Evolutionary conservation across 2,113 vertebrate genomes (phyloP), one percentile per base, ranked within the genome.

Genomic region (Amia ocellicauda): DNA sequence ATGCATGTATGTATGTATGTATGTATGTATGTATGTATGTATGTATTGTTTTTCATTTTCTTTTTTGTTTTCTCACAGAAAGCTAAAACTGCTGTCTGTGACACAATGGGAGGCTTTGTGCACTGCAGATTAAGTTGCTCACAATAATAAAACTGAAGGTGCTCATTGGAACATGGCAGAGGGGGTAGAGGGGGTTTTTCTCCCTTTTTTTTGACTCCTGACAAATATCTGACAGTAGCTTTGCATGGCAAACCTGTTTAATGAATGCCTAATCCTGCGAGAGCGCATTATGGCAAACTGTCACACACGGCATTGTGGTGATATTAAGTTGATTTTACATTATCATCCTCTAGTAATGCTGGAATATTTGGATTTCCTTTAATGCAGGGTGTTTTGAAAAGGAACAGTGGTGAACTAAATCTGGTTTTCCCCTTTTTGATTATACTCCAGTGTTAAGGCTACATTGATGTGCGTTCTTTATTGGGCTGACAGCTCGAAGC

Each of bases 311-410:
- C 79, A 87, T 85, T 89, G 83, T 87, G 79, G 73, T 78, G 85
- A 88, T 82, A 85, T 89, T 89, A 89, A 85, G 84, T 86, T 84
- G 85, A 85, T 86, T 89, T 89, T 89, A 87, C 86, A 90, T 88
- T 85, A 87, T 88, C 85, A 89, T 88, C 86, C 81, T 72, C 84
- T 87, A 77, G 85, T 89, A 88, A 89, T 88, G 80, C 86, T 74
- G 76, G 76, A 85, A 81, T 86, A 86, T 88, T 85, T 87, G 80
- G 81, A 87, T 85, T 85, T 80, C 80, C 79, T 83, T 85, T 86
- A 88, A 86, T 81, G 80, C 77, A 70, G 67, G 75, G 78, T 67
- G 72, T 74, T 78, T 77, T 76, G 79, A 77, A 85, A 83, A 78
- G 73, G 81, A 84, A 82, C 77, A 80, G 73, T 79, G 74, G 74